phyloP scores from a whole-genome alignment of 2,113 vertebrate species.

The Camelus dromedarius region DNA sequence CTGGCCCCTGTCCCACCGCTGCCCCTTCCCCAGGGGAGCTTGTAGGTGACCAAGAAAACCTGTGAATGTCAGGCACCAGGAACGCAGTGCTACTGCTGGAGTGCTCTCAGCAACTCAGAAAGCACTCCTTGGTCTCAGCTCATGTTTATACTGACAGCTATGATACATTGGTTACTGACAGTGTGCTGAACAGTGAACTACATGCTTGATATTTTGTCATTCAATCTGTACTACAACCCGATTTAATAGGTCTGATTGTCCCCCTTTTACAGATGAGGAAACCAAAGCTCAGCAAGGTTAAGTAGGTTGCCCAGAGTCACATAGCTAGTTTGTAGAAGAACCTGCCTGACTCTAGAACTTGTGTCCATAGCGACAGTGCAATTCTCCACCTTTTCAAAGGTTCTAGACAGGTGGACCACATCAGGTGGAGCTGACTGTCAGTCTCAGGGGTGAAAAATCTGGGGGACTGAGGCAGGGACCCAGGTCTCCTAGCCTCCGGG shows the following conservation, averaged over 20 bases:
- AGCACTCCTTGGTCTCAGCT: neutral
- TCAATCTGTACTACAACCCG: neutral
- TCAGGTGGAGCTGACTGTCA: neutral
- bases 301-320: neutral
- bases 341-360: neutral
- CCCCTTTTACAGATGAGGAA: neutral
- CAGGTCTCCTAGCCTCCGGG: neutral
- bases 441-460: neutral
- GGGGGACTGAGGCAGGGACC: neutral
- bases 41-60: neutral
- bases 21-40: neutral
- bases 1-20: neutral
- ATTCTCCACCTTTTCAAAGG: neutral
- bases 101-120: neutral
- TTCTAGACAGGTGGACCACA: neutral
- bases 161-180: neutral
- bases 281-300: neutral
- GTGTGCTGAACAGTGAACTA: neutral
- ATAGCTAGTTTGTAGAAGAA: neutral
- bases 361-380: neutral
- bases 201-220: neutral
- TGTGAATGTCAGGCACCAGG: constrained; percentile 9
- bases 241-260: neutral
- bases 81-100: neutral
- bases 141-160: neutral